Evolutionary conservation across 2,113 vertebrate species (phyloP), one percentile per base, ranked within the genome.

Genomic region (Lathamus discolor): DNA sequence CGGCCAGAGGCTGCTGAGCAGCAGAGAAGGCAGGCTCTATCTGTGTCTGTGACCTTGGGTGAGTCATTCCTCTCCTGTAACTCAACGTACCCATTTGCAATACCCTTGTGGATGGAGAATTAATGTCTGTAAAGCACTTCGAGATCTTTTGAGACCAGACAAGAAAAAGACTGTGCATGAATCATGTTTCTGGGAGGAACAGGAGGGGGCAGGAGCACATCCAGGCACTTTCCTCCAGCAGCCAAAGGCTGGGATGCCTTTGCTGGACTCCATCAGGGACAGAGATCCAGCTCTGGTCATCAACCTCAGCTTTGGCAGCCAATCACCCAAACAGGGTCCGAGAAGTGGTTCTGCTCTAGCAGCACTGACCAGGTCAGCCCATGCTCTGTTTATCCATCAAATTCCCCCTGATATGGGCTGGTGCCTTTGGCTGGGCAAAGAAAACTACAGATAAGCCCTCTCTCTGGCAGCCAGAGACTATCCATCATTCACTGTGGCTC

Each of bases 301-400:
- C 24, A 88, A 41, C 6, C 35, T 69, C 66, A 44, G 9, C 64
- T 81, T 76, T 83, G 93, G 83, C 90, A 94, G 66, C 18, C 0
- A 1, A 27, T 68, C 86, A 88, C 54, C 22, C 54, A 86, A 66
- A 31, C 69, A 81, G 48, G 48, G 62, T 70, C 85, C 63, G 51
- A 70, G 64, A 72, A 33, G 80, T 39, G 68, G 80, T 48, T 96
- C 92, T 83, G 76, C 95, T 83, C 88, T 51, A 93, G 88, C 77
- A 89, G 64, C 78, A 41, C 57, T 22, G 49, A 75, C 9, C 57
- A 66, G 88, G 79, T 77, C 92, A 73, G 67, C 54, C 76, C 80
- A 92, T 41, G 49, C 75, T 88, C 92, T 57, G 24, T 29, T 67
- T 52, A 13, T 63, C 37, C 28, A 57, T 33, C 63, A 59, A 5